phyloP scores from a whole-genome alignment of 2,797 vertebrate genomes.

The Clarias fuscus region DNA sequence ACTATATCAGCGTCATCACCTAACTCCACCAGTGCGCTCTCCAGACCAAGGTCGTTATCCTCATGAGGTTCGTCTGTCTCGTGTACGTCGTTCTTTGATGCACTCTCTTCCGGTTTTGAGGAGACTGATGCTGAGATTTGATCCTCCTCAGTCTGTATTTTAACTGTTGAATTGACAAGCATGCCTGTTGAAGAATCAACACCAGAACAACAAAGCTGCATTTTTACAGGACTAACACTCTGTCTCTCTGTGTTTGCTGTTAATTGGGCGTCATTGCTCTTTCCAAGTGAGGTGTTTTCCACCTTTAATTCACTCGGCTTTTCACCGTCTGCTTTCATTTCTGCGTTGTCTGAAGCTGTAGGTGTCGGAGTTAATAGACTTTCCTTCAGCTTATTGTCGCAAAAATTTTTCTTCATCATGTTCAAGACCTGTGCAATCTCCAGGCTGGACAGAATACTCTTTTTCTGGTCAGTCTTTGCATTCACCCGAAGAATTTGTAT shows the following conservation, averaged over 20 bases:
- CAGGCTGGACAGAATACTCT: constrained; percentile 2
- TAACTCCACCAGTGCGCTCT: constrained; percentile 13
- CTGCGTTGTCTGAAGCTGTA: neutral
- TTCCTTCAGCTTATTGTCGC: neutral
- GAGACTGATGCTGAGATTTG: neutral
- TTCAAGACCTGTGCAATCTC: neutral
- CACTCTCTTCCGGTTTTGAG: neutral
- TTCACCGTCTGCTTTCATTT: constrained; percentile 10
- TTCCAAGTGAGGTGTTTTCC: neutral
- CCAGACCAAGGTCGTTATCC: neutral
- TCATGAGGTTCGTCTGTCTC: neutral
- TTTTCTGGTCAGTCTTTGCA: constrained; percentile 5
- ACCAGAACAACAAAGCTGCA: neutral
- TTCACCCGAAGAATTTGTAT: neutral
- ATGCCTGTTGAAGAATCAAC: constrained; percentile 13
- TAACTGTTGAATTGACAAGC: neutral
- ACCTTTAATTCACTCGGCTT: neutral
- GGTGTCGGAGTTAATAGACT: no score
- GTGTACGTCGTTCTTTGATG: neutral
- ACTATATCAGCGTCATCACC: constrained; percentile 29
- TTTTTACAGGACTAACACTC: neutral
- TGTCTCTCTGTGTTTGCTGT: neutral
- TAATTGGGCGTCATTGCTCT: neutral
- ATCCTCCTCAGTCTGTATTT: constrained; percentile 5
- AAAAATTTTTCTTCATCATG: neutral